These are phyloP conservation scores for Mobula birostris DNA, from an alignment of 2,113 vertebrate species.

Conservation along the genomic window DNA sequence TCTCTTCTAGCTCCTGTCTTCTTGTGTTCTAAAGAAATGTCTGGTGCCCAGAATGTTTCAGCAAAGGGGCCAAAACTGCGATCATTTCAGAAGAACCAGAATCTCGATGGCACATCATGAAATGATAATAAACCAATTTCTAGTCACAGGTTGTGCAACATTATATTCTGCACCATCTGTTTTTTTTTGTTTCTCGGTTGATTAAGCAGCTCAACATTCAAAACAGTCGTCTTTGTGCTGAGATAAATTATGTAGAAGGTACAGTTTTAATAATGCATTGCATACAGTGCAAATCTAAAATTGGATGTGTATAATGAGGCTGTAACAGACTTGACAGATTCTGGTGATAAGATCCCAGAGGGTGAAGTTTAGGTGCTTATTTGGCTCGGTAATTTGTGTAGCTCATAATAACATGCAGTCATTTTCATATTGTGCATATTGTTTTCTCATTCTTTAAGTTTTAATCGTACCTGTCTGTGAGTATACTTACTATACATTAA, in stretches of 20 bases:
- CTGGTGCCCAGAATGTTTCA: too few species aligned
- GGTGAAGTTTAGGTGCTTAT: not conserved
- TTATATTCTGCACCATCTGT: not conserved
- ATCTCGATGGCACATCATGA: too few species aligned
- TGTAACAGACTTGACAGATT: not conserved
- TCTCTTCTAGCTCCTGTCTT: too few species aligned
- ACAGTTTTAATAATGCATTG: conserved; percentile 10
- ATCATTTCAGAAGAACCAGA: too few species aligned
- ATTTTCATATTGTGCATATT: not conserved
- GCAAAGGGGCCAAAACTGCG: too few species aligned
- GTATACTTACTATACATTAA: not conserved
- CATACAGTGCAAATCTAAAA: conserved; percentile 1
- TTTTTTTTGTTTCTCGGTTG: not conserved
- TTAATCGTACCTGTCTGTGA: not conserved
- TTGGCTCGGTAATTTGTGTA: not conserved
- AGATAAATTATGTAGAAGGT: not conserved
- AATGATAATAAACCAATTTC: too few species aligned
- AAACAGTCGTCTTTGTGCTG: not conserved
- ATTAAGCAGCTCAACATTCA: not conserved
- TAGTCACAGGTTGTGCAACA: not conserved
- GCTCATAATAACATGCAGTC: not conserved
- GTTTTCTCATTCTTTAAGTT: not conserved
- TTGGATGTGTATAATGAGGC: not conserved
- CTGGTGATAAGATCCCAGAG: not conserved
- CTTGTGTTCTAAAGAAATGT: too few species aligned